phyloP scores from a whole-genome alignment of 2,113 vertebrate species.

The Myrmophylax atrothorax region DNA sequence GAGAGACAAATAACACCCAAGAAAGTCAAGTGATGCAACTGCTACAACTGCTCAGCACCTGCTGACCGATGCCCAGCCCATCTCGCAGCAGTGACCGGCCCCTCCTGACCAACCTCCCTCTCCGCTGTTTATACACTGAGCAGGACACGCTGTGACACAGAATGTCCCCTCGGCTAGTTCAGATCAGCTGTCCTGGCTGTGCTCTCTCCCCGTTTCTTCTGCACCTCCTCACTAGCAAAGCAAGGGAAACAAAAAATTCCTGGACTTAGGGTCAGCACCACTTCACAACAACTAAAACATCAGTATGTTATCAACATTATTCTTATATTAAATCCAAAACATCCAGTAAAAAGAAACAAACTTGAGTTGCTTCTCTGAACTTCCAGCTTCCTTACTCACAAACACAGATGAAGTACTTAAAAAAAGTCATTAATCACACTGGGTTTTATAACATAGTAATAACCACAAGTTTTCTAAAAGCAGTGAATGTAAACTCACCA shows the following conservation, averaged over 20 bases:
- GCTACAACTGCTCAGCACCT: not conserved
- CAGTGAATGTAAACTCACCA: not conserved
- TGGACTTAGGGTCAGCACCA: not conserved
- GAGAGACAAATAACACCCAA: not conserved
- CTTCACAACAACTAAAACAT: not conserved
- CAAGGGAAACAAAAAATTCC: not conserved
- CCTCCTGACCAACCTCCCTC: not conserved
- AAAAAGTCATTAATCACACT: not conserved
- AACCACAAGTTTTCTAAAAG: not conserved
- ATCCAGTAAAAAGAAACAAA: not conserved
- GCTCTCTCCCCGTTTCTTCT: not conserved
- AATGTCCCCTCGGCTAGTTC: not conserved
- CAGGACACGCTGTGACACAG: not conserved
- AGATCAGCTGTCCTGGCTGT: not conserved
- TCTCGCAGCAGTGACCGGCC: not conserved
- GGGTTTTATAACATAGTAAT: not conserved
- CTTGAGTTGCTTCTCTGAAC: not conserved
- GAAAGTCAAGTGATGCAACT: not conserved
- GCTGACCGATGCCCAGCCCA: not conserved
- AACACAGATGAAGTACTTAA: not conserved
- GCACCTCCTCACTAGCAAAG: not conserved
- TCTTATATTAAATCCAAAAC: not conserved
- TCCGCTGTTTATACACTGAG: not conserved
- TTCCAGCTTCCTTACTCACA: not conserved
- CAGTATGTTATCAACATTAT: not conserved